phyloP scores from a whole-genome alignment of 1,140 invertebrate species.

The Zaprionus ghesquierei region DNA sequence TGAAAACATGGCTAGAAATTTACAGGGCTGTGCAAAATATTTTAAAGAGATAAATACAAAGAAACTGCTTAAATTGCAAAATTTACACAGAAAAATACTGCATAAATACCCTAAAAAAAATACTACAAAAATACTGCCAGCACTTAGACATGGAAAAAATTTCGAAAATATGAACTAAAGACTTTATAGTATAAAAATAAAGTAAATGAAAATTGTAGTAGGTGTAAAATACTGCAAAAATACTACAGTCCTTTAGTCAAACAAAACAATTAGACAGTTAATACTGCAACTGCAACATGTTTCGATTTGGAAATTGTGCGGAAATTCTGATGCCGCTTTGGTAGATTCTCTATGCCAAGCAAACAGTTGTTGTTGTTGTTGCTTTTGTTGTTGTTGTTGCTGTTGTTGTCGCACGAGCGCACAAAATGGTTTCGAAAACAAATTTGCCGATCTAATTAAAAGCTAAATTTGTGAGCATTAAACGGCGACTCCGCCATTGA shows the following conservation, averaged over 20 bases:
- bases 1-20: background rate
- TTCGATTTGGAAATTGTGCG: constrained; percentile 10
- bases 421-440: constrained; percentile 73
- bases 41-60: background rate
- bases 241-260: constrained; percentile 14
- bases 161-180: no score
- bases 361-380: background rate
- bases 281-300: constrained; percentile 13
- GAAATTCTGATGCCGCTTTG: constrained; percentile 4
- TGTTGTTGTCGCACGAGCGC: constrained; percentile 45
- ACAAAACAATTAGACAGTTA: constrained; percentile 71
- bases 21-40: background rate
- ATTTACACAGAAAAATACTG: background rate
- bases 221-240: background rate
- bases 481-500: constrained; percentile 39
- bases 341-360: constrained; percentile 48
- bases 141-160: no score
- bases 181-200: no score
- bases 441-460: constrained; percentile 78
- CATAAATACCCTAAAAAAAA: background rate
- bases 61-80: background rate
- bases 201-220: no score
- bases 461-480: constrained; percentile 75
- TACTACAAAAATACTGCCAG: background rate
- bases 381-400: background rate